A percentile compares a stretch with the other conserved stretches of the same genome.
These are phyloP conservation scores for Hylaea fasciaria DNA, from an alignment of 2,888 invertebrate species.

Conservation along the genomic window DNA sequence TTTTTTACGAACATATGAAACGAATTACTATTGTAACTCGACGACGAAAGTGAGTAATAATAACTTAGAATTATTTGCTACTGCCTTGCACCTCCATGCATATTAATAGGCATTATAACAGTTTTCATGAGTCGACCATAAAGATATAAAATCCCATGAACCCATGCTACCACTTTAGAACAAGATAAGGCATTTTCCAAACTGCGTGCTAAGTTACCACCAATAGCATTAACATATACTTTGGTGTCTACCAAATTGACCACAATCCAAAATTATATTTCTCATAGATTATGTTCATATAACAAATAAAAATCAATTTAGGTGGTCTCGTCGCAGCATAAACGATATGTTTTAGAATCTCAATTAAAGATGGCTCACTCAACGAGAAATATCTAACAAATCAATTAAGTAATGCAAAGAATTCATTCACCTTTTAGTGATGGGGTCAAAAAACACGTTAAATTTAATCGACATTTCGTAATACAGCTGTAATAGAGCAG, in stretches of 20 bases:
- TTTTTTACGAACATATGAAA: too few relatives aligned
- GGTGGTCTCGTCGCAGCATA: conserved; percentile 59
- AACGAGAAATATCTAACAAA: conserved; percentile 80
- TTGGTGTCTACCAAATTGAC: conserved; percentile 33
- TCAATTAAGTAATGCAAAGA: conserved; percentile 82
- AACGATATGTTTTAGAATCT: conserved; percentile 64
- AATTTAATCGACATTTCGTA: conserved; percentile 27
- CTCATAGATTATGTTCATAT: conserved; percentile 36
- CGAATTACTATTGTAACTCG: too few relatives aligned
- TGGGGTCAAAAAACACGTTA: conserved; percentile 41
- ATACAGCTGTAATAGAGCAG: conserved; percentile 18
- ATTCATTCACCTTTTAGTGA: conserved; percentile 80
- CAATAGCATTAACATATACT: conserved; percentile 33
- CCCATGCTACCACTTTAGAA: conserved; percentile 18
- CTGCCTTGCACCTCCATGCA: too few relatives aligned
- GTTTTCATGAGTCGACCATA: background rate
- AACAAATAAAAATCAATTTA: conserved; percentile 48
- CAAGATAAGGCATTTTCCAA: conserved; percentile 20
- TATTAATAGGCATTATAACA: background rate
- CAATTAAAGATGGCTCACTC: conserved; percentile 78
- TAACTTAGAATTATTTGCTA: too few relatives aligned
- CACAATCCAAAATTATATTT: conserved; percentile 36
- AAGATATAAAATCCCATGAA: conserved; percentile 11
- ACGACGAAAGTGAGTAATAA: too few relatives aligned
- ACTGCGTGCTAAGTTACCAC: conserved; percentile 22